A percentile compares a stretch with the other conserved stretches of the same genome.
These are phyloP conservation scores for Eptesicus fuscus DNA, from an alignment of 2,113 vertebrate species.

Conservation along the genomic window DNA sequence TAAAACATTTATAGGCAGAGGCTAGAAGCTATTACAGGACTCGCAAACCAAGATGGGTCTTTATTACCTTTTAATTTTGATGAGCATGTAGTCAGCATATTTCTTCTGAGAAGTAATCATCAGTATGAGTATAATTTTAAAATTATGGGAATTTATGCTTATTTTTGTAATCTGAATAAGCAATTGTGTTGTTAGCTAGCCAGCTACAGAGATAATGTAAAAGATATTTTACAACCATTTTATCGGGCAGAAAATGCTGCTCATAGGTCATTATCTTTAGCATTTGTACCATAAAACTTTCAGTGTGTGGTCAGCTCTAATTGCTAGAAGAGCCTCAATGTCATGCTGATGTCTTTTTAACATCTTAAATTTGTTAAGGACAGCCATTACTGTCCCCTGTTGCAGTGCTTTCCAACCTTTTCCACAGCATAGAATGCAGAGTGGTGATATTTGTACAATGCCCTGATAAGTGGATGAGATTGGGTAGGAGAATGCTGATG, in stretches of 20 bases:
- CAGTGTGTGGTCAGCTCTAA: neutral
- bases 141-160: neutral
- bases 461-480: neutral
- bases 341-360: neutral
- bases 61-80: neutral
- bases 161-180: neutral
- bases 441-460: rapidly evolving
- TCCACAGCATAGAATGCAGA: rapidly evolving
- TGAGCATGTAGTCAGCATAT: neutral
- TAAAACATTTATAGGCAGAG: neutral
- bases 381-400: rapidly evolving
- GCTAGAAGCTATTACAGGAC: neutral
- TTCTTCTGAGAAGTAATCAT: neutral
- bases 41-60: neutral
- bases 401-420: too few species aligned
- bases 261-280: rapidly evolving
- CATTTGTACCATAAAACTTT: neutral
- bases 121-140: neutral
- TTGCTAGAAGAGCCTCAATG: too few species aligned
- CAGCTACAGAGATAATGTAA: neutral
- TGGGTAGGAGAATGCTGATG: neutral
- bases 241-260: neutral
- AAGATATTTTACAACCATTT: neutral
- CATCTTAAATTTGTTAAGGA: neutral
- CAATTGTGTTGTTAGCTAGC: neutral